These are phyloP conservation scores for Synergus umbraculus DNA, from an alignment of 2,888 invertebrate species.

Conservation along the genomic window DNA sequence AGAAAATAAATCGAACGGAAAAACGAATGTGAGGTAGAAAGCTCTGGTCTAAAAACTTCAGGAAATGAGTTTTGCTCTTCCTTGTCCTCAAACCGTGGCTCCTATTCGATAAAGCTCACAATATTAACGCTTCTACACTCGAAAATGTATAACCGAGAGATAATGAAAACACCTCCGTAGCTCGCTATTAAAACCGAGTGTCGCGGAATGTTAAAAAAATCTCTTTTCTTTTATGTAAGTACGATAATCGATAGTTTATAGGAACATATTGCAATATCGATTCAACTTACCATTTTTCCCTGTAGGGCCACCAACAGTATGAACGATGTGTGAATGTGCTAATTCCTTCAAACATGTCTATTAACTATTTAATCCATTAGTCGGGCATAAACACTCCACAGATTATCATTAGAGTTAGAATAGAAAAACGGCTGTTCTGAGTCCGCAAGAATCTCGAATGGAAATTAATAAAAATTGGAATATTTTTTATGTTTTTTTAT, in stretches of 20 bases:
- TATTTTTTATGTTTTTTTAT: background rate
- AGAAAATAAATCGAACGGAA: constrained; percentile 24
- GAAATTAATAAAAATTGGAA: background rate
- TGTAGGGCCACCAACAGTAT: constrained; percentile 58
- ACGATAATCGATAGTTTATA: constrained; percentile 63
- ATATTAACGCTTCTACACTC: constrained; percentile 36
- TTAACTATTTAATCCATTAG: constrained; percentile 32
- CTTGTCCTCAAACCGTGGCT: constrained; percentile 31
- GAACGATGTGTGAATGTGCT: constrained; percentile 68
- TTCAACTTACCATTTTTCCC: constrained; percentile 48
- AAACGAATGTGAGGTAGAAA: constrained; percentile 23
- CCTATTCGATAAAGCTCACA: constrained; percentile 36
- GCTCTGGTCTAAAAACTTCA: constrained; percentile 15
- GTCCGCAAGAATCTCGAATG: constrained; percentile 4
- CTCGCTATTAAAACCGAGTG: constrained; percentile 4
- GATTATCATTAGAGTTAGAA: constrained; percentile 19
- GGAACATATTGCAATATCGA: constrained; percentile 51
- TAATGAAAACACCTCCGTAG: background rate
- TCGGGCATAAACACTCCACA: constrained; percentile 28
- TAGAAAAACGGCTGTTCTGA: constrained; percentile 32
- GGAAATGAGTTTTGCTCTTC: constrained; percentile 32
- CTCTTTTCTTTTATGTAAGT: background rate
- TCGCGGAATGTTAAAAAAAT: background rate
- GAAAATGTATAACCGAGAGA: constrained; percentile 25
- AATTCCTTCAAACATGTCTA: constrained; percentile 47